Percentiles rank a stretch among this genome's conserved stretches.
phyloP scores from a whole-genome alignment of 2,113 vertebrate genomes.

The Brachyhypopomus occidentalis region DNA sequence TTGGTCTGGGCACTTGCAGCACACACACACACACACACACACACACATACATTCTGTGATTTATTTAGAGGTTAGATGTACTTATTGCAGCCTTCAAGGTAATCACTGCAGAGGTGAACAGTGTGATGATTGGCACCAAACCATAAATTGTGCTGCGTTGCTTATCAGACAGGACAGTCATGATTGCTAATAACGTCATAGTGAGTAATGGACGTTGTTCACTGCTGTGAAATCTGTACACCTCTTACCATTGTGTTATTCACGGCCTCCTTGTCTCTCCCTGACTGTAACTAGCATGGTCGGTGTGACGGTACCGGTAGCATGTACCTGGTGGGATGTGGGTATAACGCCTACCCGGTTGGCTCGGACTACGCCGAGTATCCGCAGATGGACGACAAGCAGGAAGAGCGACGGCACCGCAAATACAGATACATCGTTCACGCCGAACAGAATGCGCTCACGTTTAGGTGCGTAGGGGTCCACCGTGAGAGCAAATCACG shows the following conservation, averaged over 20 bases:
- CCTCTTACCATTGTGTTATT: not conserved
- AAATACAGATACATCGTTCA: conserved; percentile 96
- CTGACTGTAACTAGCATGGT: not conserved
- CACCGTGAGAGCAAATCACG: too few relatives aligned
- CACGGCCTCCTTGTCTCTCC: not conserved
- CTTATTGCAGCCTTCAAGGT: too few relatives aligned
- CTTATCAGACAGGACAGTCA: too few relatives aligned
- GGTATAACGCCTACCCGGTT: conserved; percentile 92
- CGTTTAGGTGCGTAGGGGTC: conserved; percentile 82
- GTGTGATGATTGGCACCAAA: too few relatives aligned
- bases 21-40: too few relatives aligned
- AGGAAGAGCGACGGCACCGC: conserved; percentile 86
- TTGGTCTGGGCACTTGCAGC: too few relatives aligned
- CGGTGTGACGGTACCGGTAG: conserved; percentile 82
- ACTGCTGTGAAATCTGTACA: too few relatives aligned
- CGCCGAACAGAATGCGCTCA: conserved; percentile 94
- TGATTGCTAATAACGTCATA: not conserved
- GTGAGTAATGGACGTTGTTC: not conserved
- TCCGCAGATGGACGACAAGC: conserved; percentile 92
- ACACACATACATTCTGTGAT: too few relatives aligned
- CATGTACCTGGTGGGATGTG: conserved; percentile 88
- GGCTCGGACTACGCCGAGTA: conserved; percentile 92
- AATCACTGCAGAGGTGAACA: too few relatives aligned
- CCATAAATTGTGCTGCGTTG: too few relatives aligned
- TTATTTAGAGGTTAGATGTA: too few relatives aligned